A percentile compares a stretch with the other conserved stretches of the same genome.
phyloP scores from a whole-genome alignment of 2,797 vertebrate species.

The Takifugu rubripes region DNA sequence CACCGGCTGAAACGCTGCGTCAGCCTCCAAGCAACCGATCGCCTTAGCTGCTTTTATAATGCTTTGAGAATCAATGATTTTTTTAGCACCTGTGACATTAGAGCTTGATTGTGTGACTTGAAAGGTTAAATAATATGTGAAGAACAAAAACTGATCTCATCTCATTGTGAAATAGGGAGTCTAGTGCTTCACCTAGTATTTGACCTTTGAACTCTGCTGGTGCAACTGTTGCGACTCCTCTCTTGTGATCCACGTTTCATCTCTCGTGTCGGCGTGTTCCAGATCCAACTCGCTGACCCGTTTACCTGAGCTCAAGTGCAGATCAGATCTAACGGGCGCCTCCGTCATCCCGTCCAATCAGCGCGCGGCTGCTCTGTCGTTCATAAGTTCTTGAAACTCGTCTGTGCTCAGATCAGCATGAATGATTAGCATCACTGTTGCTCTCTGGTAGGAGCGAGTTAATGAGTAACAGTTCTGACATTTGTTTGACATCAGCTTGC shows the following conservation, averaged over 20 bases:
- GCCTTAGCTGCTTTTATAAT: conserved; percentile 21
- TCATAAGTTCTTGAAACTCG: background rate
- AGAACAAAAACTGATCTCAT: background rate
- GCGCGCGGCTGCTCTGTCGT: background rate
- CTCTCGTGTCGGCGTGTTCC: conserved; percentile 9
- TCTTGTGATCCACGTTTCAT: conserved; percentile 14
- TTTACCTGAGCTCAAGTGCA: conserved; percentile 7
- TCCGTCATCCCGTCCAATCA: background rate
- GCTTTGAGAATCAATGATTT: conserved; percentile 3
- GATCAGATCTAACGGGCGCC: background rate
- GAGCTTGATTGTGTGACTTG: too few relatives aligned
- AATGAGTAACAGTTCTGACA: background rate
- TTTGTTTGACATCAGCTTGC: too few relatives aligned
- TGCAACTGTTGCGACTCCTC: conserved; percentile 10
- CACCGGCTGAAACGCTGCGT: conserved; percentile 47
- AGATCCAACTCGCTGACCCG: conserved; percentile 25
- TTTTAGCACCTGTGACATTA: too few relatives aligned
- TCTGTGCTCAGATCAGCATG: background rate
- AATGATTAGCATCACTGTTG: background rate
- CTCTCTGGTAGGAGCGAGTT: background rate
- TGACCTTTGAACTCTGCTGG: conserved; percentile 27
- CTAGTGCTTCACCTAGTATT: conserved; percentile 7
- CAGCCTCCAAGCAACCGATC: conserved; percentile 40
- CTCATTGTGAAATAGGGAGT: conserved; percentile 13
- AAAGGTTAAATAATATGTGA: too few relatives aligned